Base-by-base conservation (phyloP, 1,140 invertebrate species). In the Bombus confusus region DNA sequence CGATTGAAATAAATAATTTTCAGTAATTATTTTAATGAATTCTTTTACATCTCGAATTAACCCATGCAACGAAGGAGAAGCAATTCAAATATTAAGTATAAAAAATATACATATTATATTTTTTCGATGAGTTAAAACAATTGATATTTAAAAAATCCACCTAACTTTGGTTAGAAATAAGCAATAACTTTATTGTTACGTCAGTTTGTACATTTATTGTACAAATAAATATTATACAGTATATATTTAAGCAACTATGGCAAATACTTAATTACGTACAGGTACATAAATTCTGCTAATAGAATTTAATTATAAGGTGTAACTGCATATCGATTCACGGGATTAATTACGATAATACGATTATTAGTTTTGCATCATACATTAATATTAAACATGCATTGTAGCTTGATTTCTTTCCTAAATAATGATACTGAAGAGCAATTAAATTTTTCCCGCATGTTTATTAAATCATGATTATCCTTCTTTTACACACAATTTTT, bases 181-280 rank as follows among this genome's bases (percentile, higher is more conserved):
- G 68, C 41, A 62, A 80, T 85, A 52, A 41, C 57, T 80, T 80
- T 57, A 80, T 80, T 80, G 57, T 85, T 72, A 80, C n/a, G 12
- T 80, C 68, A 64, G 34, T 85, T 85, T 85, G 77, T 85, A 85
- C 83, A 80, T 85, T 80, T 85, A 85, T 80, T 85, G 83, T 85
- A 85, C 83, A 85, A 85, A 85, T 80, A 85, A 85, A 85, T 85
- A 85, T 84, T 37, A 72, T 85, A 85, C 83, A 85, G 34, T 59
- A 80, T 85, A 85, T 62, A 66, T 79, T 85, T 85, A 85, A 80
- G 83, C 83, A 85, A 85, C 83, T 85, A 85, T 85, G 83, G 83
- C 83, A 80, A 75, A 80, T 85, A 85, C 15, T 80, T 85, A 85
- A 85, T 73, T 85, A 85, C 41, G 57, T 85, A 85, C 83, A 85